Evolutionary conservation across 2,797 vertebrate genomes (phyloP).

Genomic region (Pyrrhura leucotis): DNA sequence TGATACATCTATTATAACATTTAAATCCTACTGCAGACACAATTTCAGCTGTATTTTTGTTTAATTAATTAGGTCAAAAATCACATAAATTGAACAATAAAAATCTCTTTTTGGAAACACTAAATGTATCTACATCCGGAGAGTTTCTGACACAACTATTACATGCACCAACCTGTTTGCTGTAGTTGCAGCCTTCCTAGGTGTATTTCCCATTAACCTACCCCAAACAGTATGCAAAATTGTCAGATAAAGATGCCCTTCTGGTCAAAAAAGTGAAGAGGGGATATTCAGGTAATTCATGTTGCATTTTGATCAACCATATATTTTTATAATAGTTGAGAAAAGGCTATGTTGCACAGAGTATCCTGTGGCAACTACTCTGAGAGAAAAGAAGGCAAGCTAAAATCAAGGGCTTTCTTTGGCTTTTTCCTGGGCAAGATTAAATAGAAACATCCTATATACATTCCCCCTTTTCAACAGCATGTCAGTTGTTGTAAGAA

Average conservation of each 20-base stretch:
- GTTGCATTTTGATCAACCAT: neutral
- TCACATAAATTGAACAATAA: neutral
- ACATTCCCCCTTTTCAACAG: slow-evolving; percentile 19
- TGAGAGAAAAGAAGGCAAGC: neutral
- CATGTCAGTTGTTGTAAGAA: neutral
- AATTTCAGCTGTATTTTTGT: neutral
- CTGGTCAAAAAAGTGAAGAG: neutral
- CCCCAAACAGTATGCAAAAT: neutral
- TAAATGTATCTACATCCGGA: neutral
- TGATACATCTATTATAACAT: neutral
- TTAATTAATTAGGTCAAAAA: neutral
- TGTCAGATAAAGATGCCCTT: neutral
- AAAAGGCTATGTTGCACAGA: neutral
- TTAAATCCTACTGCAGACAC: neutral
- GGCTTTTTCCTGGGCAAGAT: slow-evolving; percentile 10
- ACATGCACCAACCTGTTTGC: neutral
- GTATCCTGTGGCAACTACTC: neutral
- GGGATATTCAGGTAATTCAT: neutral
- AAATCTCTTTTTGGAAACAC: neutral
- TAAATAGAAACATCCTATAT: slow-evolving; percentile 15
- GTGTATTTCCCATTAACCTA: neutral
- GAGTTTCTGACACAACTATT: neutral
- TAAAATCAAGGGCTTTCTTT: neutral
- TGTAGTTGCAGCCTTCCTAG: neutral
- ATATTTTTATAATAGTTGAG: neutral